Conservation (phyloP, 2,888 invertebrate genomes). For the Habroteleia sp. region DNA sequence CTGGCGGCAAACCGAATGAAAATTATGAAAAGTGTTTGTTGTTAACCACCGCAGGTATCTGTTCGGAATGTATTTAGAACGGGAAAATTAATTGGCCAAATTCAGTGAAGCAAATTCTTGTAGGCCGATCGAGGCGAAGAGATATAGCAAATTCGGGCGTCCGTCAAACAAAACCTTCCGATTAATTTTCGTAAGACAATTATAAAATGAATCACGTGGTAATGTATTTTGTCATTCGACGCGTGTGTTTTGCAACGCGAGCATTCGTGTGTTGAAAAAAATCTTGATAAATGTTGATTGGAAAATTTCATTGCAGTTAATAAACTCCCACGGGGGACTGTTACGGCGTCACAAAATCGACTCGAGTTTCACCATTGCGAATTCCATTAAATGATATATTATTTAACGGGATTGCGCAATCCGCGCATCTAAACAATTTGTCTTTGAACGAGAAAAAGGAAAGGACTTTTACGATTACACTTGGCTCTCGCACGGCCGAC, state of each 20-base stretch:
- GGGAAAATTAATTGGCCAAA: slow-evolving; percentile 15
- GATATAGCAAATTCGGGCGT: slow-evolving; percentile 14
- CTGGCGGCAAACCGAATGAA: neutral
- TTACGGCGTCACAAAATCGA: slow-evolving; percentile 46
- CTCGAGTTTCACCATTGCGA: slow-evolving; percentile 43
- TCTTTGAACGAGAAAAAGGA: slow-evolving; percentile 5
- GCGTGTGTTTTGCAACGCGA: slow-evolving; percentile 40
- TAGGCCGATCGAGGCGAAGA: neutral
- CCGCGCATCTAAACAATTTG: slow-evolving; percentile 32
- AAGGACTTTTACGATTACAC: neutral
- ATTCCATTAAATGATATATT: slow-evolving; percentile 49
- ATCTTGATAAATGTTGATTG: slow-evolving; percentile 41
- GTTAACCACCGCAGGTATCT: neutral
- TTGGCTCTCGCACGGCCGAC: neutral
- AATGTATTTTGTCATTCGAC: slow-evolving; percentile 37
- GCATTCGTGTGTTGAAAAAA: slow-evolving; percentile 18
- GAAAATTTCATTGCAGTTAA: slow-evolving; percentile 46
- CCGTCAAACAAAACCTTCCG: slow-evolving; percentile 19
- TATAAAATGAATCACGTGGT: slow-evolving; percentile 27
- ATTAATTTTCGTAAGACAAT: slow-evolving; percentile 27
- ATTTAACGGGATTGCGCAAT: slow-evolving; percentile 30
- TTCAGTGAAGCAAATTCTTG: slow-evolving; percentile 18
- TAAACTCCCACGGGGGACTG: slow-evolving; percentile 46
- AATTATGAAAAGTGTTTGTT: slow-evolving; percentile 1
- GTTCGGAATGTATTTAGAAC: neutral